These are phyloP conservation scores for Callipepla squamata DNA, from an alignment of 2,113 vertebrate genomes.

Conservation along the genomic window DNA sequence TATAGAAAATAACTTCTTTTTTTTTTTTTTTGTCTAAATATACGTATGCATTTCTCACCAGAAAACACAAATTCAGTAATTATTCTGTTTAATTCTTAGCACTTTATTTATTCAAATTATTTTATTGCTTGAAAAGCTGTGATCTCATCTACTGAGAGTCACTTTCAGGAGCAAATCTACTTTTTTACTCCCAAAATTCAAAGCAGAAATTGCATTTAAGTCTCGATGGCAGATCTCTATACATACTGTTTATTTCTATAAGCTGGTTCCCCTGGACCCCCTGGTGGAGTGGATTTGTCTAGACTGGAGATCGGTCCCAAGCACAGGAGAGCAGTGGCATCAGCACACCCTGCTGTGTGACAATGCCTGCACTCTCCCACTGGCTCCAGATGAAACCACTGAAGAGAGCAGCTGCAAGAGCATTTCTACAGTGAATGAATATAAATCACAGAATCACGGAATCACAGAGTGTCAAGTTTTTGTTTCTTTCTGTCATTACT, in stretches of 20 bases:
- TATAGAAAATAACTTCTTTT: background rate
- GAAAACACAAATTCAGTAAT: background rate
- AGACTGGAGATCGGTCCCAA: background rate
- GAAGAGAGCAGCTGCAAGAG: background rate
- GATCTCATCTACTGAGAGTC: background rate
- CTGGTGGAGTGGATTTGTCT: background rate
- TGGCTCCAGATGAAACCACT: background rate
- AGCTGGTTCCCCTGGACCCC: accelerated
- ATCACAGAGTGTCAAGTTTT: background rate
- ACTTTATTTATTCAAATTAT: background rate
- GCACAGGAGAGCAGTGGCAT: background rate
- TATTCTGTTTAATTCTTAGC: background rate
- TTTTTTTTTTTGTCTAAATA: background rate
- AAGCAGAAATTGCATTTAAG: background rate
- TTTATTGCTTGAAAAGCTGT: background rate
- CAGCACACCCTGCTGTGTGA: background rate
- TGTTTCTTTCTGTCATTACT: background rate
- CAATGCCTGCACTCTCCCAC: accelerated
- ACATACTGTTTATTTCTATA: background rate
- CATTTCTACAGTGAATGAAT: background rate
- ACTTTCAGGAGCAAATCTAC: background rate
- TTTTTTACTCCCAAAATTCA: background rate
- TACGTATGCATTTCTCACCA: background rate
- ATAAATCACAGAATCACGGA: too few relatives aligned
- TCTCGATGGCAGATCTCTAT: background rate